These are phyloP conservation scores for Chionis minor DNA, from an alignment of 2,113 vertebrate species.

Conservation along the genomic window DNA sequence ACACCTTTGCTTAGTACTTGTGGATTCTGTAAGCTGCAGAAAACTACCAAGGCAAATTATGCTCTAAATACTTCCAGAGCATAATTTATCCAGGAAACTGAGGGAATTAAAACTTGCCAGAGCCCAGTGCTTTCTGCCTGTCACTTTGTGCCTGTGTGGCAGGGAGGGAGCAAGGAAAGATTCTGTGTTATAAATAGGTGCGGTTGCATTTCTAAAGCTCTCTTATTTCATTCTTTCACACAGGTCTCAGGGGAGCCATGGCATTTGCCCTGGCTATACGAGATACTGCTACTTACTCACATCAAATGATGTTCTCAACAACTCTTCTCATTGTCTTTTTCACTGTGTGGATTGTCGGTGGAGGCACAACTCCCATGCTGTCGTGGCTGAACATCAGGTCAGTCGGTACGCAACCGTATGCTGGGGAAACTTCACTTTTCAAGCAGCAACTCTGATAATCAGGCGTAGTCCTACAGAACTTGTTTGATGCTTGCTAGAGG, in stretches of 20 bases:
- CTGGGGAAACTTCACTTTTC: background rate
- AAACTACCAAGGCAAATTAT: background rate
- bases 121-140: background rate
- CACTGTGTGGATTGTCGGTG: constrained; percentile 96
- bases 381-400: constrained; percentile 97
- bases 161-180: background rate
- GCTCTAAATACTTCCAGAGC: background rate
- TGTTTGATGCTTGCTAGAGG: background rate
- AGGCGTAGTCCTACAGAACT: background rate
- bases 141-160: background rate
- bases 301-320: constrained; percentile 98
- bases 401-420: constrained; percentile 65
- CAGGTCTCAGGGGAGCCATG: constrained; percentile 96
- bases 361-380: constrained; percentile 95
- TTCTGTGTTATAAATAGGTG: background rate
- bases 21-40: background rate
- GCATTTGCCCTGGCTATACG: constrained; percentile 94
- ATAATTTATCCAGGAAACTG: background rate
- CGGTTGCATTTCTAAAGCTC: background rate
- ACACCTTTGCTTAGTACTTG: background rate
- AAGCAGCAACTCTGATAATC: background rate
- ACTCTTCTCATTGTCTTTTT: constrained; percentile 97
- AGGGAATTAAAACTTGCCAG: background rate
- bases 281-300: constrained; percentile 93
- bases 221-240: background rate